These are phyloP conservation scores for Leptestheria dahalacensis DNA, from an alignment of 1,140 invertebrate genomes.

Conservation along the genomic window DNA sequence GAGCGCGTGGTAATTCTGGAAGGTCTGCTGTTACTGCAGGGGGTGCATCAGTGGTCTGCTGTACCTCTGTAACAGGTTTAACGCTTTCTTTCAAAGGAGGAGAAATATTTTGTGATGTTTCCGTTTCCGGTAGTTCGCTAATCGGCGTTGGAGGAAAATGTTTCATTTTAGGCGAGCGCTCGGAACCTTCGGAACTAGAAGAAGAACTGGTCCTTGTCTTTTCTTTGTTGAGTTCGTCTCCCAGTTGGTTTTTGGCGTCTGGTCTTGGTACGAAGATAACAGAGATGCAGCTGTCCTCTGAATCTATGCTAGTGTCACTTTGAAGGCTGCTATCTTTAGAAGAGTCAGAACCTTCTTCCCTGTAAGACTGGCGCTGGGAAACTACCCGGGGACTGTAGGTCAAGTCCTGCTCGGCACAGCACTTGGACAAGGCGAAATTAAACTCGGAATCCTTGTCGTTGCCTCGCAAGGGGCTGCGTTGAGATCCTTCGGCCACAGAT, in stretches of 20 bases:
- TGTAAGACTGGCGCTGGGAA: constrained; percentile 16
- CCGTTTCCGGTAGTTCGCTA: neutral
- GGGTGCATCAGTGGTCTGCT: too few relatives aligned
- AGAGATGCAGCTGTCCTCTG: constrained; percentile 78
- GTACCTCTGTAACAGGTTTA: too few relatives aligned
- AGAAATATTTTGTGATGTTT: too few relatives aligned
- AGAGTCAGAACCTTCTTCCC: constrained; percentile 72
- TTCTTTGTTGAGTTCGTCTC: neutral
- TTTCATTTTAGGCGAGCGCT: constrained; percentile 10
- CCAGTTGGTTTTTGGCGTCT: constrained; percentile 16
- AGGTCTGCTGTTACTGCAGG: too few relatives aligned
- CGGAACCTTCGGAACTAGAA: constrained; percentile 3
- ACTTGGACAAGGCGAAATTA: constrained; percentile 3
- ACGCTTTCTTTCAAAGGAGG: too few relatives aligned
- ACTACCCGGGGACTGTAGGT: neutral
- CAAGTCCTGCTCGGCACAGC: constrained; percentile 6
- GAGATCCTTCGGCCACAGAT: neutral
- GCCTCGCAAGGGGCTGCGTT: neutral
- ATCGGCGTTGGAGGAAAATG: neutral
- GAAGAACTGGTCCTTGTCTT: constrained; percentile 4
- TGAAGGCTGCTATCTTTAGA: constrained; percentile 78
- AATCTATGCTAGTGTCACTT: constrained; percentile 82
- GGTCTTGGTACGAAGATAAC: constrained; percentile 72
- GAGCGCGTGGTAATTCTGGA: too few relatives aligned
- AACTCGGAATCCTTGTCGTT: neutral